Base-by-base conservation (phyloP, 2,888 invertebrate species). In the Drosophila hawaiiensis region DNA sequence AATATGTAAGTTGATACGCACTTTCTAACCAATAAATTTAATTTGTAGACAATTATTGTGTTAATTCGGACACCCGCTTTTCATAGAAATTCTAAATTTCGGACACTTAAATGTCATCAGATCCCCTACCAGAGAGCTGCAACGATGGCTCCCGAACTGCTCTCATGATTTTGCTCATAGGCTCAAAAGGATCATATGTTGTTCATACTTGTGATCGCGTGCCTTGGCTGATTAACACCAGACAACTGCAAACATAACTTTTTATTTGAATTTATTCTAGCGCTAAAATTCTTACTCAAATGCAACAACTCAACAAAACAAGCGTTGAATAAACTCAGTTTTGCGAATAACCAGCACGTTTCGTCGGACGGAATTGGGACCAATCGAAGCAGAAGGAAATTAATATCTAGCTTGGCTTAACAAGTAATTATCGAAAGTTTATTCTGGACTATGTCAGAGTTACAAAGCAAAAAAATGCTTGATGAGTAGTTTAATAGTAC, bases 1-100 rank as follows among this genome's bases (percentile, higher is more conserved):
- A 31, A 63, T 52, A 50, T 55, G 76, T 78, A 70, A 77, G 62
- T 67, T 25, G 19, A 14, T 4, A 2, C 0, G 7, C 4, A 2
- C 16, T 47, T 47, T 22, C 6, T 47, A 7, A 19, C 22, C 9
- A 25, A 22, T 4, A 19, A 43, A 47, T 14, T 7, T 7, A 25
- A 7, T 22, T 47, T 25, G 16, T 47, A 22, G 7, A 16, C 14
- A 25, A 25, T 47, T 7, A 22, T 47, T 47, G 7, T 47, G 22
- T 25, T 47, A 50, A 50, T 50, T 28, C 5, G 10, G 28, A 28
- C 22, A 47, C 14, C 3, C 16, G 22, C 22, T 22, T 25, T 7
- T 25, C 47, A 47, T 47, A 47, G 47, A 47, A 47, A 25, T 16
- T 47, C 16, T 16, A 4, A 25, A 25, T 25, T 47, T 7, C 16